A percentile compares a stretch with the other conserved stretches of the same genome.
Evolutionary conservation across 2,113 vertebrate species (phyloP).

Genomic region (Phyllostomus hastatus): DNA sequence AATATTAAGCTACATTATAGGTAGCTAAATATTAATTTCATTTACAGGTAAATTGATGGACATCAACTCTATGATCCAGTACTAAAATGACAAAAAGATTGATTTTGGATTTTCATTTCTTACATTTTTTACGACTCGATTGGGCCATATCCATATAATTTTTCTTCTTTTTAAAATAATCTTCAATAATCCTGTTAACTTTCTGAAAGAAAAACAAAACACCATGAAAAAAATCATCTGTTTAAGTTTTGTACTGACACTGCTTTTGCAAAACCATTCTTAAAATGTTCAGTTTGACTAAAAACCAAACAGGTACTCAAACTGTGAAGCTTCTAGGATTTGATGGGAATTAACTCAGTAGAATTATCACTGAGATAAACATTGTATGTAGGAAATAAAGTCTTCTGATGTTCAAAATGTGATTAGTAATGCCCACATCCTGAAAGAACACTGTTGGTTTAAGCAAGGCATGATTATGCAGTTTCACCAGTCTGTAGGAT

Average conservation of each 20-base stretch:
- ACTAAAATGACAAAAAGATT: not conserved
- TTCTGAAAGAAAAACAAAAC: not conserved
- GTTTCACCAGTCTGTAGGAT: not conserved
- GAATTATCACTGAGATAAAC: not conserved
- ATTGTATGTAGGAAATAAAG: not conserved
- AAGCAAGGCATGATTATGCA: not conserved
- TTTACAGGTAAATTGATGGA: not conserved
- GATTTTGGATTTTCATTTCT: not conserved
- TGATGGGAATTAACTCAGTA: constrained; percentile 3
- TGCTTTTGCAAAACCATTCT: not conserved
- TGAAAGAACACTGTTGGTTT: not conserved
- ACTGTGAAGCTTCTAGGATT: too few species aligned
- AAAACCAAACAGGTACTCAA: not conserved
- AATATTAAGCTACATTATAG: not conserved
- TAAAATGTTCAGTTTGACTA: not conserved
- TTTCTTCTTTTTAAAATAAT: not conserved
- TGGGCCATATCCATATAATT: not conserved
- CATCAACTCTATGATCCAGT: not conserved
- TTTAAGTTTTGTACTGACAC: not conserved
- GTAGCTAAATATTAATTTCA: not conserved
- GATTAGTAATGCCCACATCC: not conserved
- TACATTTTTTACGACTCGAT: not conserved
- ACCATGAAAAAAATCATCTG: not conserved
- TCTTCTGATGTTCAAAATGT: not conserved
- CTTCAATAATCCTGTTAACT: not conserved